Base-by-base conservation (phyloP, 2,113 vertebrate genomes). In the Alosa alosa region DNA sequence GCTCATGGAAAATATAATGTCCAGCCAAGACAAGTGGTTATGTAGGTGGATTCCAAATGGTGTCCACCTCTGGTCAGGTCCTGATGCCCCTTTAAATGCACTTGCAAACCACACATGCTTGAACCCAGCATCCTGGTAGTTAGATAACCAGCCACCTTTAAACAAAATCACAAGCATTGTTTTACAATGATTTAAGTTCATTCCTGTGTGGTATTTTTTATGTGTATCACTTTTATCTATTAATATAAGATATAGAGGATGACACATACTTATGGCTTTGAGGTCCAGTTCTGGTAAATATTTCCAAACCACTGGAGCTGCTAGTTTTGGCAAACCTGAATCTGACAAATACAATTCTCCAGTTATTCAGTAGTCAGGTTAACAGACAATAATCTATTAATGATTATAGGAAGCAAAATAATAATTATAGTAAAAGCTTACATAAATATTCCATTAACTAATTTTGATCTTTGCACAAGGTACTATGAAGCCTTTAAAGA, bases 71-170 rank as follows among this genome's bases (percentile, higher is more conserved):
- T 95, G 94, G 0, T 91, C 88, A 0, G 91, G 89, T 1, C 90
- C 93, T 0, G 95, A 94, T 4, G 96, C 94, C 57, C 96, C 96
- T 90, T 96, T 96, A 91, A 96, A 96, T 83, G 96, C 94, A 0
- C 96, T 96, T 44, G 96, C 96, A 0, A 96, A 96, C 95, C 96
- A 96, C 39, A 96, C 89, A 0, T 82, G 86, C 8, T 82, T 46
- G 11, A 96, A 96, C 75, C 95, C 96, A 0, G 94, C 93, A 45
- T 93, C 90, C 0, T 91, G 82, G 0, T 96, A 96, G 57, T 94
- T 96, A 46, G 88, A 6, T 11, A 96, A 85, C 84, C 94, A 90
- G 0, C 85, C 86, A 46, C 83, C 96, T 96, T 89, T 9, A 86
- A 84, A 88, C 75, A 25, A 81, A 22, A 64, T 6, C 39, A 60